Conservation (phyloP, 2,113 vertebrate genomes). For the Tragulus kanchil region DNA sequence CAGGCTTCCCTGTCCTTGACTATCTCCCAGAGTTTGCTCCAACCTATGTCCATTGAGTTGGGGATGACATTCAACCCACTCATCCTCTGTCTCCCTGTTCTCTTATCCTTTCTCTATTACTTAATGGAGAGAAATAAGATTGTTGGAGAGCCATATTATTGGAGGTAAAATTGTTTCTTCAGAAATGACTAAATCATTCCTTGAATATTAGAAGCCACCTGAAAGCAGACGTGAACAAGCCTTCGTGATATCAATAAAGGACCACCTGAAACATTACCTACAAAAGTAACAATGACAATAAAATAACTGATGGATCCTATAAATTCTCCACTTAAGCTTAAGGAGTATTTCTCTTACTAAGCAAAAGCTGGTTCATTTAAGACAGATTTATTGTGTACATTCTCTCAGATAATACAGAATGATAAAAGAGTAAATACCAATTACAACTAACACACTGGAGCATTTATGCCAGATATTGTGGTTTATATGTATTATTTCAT, state of each 20-base stretch:
- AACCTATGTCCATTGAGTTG: neutral
- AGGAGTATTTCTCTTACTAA: slow-evolving; percentile 6
- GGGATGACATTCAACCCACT: neutral
- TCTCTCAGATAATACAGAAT: neutral
- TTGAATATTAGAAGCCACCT: neutral
- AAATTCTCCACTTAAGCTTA: neutral
- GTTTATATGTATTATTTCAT: neutral
- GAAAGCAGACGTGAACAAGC: neutral
- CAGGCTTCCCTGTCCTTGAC: neutral
- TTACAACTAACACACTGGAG: neutral
- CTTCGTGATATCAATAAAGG: neutral
- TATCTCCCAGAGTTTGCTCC: neutral
- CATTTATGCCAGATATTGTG: neutral
- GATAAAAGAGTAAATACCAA: neutral
- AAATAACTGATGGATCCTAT: neutral
- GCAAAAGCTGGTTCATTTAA: neutral
- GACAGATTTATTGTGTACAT: neutral
- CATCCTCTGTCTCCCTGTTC: neutral
- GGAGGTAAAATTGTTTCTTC: slow-evolving; percentile 7
- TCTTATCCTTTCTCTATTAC: neutral
- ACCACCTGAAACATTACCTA: neutral
- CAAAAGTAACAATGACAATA: neutral
- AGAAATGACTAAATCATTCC: neutral
- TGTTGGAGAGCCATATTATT: neutral
- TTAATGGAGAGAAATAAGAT: neutral